Base-by-base conservation (phyloP, 1,140 invertebrate genomes). In the Thalassaphorura encarpata region DNA sequence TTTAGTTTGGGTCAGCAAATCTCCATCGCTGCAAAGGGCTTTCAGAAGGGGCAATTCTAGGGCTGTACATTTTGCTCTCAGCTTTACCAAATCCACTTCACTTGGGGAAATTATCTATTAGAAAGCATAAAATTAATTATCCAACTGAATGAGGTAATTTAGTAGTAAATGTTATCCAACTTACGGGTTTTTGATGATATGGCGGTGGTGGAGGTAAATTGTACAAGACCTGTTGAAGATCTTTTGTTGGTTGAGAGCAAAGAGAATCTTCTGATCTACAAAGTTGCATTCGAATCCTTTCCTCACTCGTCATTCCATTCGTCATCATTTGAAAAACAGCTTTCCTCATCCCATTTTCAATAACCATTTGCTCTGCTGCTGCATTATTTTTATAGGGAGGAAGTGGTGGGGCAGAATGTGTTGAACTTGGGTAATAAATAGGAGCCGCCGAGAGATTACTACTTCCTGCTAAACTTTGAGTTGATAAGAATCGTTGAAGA, bases 311-410 rank as follows among this genome's bases (percentile, higher is more conserved):
- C 23, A 11, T 52, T 6, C 15, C n/a, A 16, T 23, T 47, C 3
- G 21, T 31, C n/a, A 64, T 15, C 6, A 60, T 55, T 21, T 27
- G 45, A 24, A 61, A 59, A 1, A 64, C 53, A 13, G 63, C 56
- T 57, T 61, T 61, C 29, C 63, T 54, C 63, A 64, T 61, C 23
- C 60, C 63, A 53, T 64, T 64, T 49, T 64, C 63, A 33, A 64
- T 56, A 11, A 64, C 24, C 18, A 64, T 39, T 18, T 57, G 31
- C 15, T 48, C 39, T 1, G 45, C 21, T 19, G 31, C 46, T n/a
- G n/a, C n/a, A n/a, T n/a, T n/a, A 24, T 56, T 56, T 39, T 60
- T 64, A 42, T 61, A 60, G 1, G 58, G 62, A 27, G 62, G 62
- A 11, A 64, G 50, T 43, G 62, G 62, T 40, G 62, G 62, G 36